These are phyloP conservation scores for Thereva unica DNA, from an alignment of 2,888 invertebrate species.

Conservation along the genomic window DNA sequence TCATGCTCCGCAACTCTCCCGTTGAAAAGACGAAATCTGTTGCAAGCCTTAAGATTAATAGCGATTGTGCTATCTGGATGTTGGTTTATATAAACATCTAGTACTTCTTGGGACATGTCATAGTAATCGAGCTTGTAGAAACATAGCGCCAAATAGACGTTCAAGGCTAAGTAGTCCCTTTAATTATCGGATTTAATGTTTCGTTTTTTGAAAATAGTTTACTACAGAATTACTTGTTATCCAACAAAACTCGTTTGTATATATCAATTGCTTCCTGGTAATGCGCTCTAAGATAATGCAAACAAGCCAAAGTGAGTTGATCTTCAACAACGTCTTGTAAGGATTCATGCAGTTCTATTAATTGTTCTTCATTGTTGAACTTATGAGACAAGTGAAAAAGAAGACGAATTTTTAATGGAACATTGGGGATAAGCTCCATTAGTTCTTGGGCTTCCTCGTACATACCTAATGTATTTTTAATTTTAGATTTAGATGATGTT, in stretches of 20 bases:
- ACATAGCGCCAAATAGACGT: constrained; percentile 96
- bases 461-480: constrained; percentile 60
- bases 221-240: constrained; percentile 72
- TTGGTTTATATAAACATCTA: constrained; percentile 88
- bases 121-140: constrained; percentile 99
- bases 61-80: constrained; percentile 94
- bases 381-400: constrained; percentile 94
- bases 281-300: constrained; percentile 94
- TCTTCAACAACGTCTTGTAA: constrained; percentile 90
- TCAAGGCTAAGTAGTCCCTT: constrained; percentile 89
- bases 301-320: constrained; percentile 92
- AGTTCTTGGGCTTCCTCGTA: constrained; percentile 69
- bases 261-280: constrained; percentile 99
- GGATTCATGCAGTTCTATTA: constrained; percentile 82
- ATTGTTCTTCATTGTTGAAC: constrained; percentile 80
- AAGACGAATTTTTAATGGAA: constrained; percentile 73
- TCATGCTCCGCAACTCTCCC: constrained; percentile 94
- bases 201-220: constrained; percentile 5
- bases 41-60: constrained; percentile 85
- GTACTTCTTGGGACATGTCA: constrained; percentile 96
- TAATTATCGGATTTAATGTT: constrained; percentile 45
- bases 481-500: not conserved
- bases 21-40: constrained; percentile 81
- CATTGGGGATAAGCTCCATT: constrained; percentile 67
- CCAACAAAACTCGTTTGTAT: constrained; percentile 89